Base-by-base conservation (phyloP, 2,888 invertebrate species). In the Flabesymbios commensalis region DNA sequence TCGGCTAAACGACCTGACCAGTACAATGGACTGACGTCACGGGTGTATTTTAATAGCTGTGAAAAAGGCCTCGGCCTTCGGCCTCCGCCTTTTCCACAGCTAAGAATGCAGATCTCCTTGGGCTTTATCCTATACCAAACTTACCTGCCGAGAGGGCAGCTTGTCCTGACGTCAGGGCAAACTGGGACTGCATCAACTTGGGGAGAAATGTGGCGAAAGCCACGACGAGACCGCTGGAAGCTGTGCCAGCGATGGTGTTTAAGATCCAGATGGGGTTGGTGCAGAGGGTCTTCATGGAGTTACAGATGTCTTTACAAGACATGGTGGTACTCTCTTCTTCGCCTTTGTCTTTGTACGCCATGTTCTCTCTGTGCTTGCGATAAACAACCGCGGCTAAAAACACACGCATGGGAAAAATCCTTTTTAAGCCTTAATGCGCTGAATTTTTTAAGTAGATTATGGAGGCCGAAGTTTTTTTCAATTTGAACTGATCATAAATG, bases 171-270 rank as follows among this genome's bases (percentile, higher is more conserved):
- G 49, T 32, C 28, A 26, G 49, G 5, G 24, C 24, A 39, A 57
- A 57, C 57, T 57, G 57, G 29, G 39, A 57, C 51, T 57, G 57
- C 10, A 57, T 5, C 5, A 57, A 14, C 39, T 57, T 57, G 24
- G 57, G 57, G 4, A 57, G 39, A 29, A 51, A 57, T 4, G 51
- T 41, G n/a, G 57, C 57, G 19, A 57, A 51, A 4, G 33, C 57
- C 24, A 33, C 51, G 5, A 57, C 42, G 10, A 5, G 36, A 4
- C 57, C 49, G 3, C 5, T 22, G 19, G 49, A 49, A 14, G 51
- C 19, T 3, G 29, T 51, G 7, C 49, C 51, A 14, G 36, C 24
- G 4, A 57, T 36, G 22, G 51, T 57, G 10, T 39, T 22, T 4
- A 51, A 24, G 4, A 51, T 26, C 5, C 7, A 57, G 10, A 28